These are phyloP conservation scores for Prionailurus bengalensis DNA, from an alignment of 2,113 vertebrate species.

Conservation along the genomic window DNA sequence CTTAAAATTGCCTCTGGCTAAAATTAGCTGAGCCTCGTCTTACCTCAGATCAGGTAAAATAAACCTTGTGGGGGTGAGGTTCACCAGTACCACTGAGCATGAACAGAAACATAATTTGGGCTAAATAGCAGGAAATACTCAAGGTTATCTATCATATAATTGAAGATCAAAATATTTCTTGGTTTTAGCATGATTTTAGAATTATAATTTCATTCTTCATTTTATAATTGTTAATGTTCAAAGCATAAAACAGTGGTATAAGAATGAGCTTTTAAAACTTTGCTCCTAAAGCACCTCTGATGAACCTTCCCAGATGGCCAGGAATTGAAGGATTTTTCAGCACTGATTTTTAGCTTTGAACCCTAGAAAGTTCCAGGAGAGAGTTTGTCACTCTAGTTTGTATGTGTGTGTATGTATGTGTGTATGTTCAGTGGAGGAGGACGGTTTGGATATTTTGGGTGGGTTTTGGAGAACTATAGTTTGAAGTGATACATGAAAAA, in stretches of 20 bases:
- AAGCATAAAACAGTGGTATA: not conserved
- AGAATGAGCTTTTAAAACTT: not conserved
- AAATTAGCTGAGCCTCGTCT: not conserved
- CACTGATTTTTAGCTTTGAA: not conserved
- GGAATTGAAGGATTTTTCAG: not conserved
- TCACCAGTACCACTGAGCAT: not conserved
- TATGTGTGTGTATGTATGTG: not conserved
- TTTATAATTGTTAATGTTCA: conserved; percentile 8
- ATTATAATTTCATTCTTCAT: not conserved
- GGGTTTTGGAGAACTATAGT: not conserved
- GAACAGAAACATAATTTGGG: not conserved
- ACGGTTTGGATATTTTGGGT: not conserved
- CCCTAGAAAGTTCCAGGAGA: not conserved
- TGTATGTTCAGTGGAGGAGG: not conserved
- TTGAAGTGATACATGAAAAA: not conserved
- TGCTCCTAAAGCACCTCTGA: not conserved
- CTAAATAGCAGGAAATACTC: not conserved
- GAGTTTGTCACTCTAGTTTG: not conserved
- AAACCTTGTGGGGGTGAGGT: not conserved
- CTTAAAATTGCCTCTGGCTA: not conserved
- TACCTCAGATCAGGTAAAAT: not conserved
- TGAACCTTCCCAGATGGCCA: not conserved
- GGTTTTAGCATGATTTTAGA: not conserved
- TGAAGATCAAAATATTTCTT: not conserved
- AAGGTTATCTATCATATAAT: not conserved